phyloP scores from a whole-genome alignment of 1,140 invertebrate genomes.

The Paraescarpia echinospica region DNA sequence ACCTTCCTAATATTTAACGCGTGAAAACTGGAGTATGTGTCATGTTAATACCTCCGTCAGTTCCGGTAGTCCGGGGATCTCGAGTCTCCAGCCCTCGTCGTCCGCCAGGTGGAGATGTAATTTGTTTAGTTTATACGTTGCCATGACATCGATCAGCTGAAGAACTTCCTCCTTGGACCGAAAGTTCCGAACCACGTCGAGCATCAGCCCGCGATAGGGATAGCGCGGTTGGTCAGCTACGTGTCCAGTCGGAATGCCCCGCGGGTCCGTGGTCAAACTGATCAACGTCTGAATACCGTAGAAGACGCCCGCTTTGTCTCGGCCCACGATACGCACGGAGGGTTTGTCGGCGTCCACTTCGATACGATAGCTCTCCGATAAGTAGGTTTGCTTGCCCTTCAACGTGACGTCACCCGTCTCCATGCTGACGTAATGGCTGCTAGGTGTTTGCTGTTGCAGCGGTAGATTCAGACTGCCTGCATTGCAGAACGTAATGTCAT shows the following conservation, averaged over 20 bases:
- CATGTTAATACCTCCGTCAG: conserved; percentile 53
- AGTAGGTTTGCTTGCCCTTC: neutral
- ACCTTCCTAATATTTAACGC: too few relatives aligned
- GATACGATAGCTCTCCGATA: conserved; percentile 35
- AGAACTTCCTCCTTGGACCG: conserved; percentile 37
- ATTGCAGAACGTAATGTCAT: neutral
- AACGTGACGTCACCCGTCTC: neutral
- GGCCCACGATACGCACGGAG: conserved; percentile 32
- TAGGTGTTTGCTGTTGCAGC: neutral
- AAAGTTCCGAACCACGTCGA: conserved; percentile 53
- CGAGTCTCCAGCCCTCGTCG: conserved; percentile 54
- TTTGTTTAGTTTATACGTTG: conserved; percentile 52
- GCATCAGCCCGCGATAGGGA: conserved; percentile 24
- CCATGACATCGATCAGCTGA: conserved; percentile 47
- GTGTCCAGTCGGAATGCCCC: conserved; percentile 8
- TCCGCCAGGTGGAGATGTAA: conserved; percentile 53
- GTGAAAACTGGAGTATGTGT: too few relatives aligned
- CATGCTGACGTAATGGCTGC: neutral
- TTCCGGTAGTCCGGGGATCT: conserved; percentile 48
- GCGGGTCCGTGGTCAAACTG: conserved; percentile 21
- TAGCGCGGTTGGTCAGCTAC: conserved; percentile 14
- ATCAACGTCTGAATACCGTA: conserved; percentile 44
- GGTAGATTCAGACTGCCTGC: neutral
- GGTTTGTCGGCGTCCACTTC: conserved; percentile 28
- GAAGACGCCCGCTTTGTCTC: conserved; percentile 37